Percentiles rank a stretch among this genome's conserved stretches.
phyloP scores from a whole-genome alignment of 2,888 invertebrate species.

The Reticulitermes lucifugus region DNA sequence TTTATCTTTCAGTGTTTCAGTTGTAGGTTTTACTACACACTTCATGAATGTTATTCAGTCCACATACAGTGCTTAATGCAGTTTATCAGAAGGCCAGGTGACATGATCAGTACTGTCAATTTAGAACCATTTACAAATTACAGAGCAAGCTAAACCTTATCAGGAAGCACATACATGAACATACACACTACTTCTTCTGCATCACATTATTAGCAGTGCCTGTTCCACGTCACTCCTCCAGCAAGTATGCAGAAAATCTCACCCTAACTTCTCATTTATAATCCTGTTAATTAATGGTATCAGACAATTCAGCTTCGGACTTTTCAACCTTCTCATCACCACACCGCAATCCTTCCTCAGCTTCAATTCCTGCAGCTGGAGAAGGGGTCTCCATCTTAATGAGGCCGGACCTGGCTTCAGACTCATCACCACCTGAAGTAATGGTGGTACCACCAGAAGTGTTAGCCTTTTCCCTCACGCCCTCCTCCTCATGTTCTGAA shows the following conservation, averaged over 20 bases:
- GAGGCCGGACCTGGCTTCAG: not conserved
- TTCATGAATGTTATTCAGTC: not conserved
- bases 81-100: not conserved
- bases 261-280: not conserved
- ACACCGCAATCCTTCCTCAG: not conserved
- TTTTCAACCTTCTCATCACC: not conserved
- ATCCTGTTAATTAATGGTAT: not conserved
- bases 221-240: not conserved
- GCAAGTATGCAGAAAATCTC: not conserved
- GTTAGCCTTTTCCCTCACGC: not conserved
- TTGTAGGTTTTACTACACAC: not conserved
- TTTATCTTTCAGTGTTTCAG: not conserved
- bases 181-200: not conserved
- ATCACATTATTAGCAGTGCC: not conserved
- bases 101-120: not conserved
- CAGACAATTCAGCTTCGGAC: not conserved
- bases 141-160: not conserved
- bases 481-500: not conserved
- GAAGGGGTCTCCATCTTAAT: not conserved
- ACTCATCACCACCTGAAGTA: not conserved
- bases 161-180: not conserved
- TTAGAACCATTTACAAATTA: not conserved
- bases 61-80: not conserved
- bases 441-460: not conserved
- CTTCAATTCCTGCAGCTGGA: not conserved